Percentiles rank a stretch among this genome's conserved stretches.
Evolutionary conservation across 2,888 invertebrate species (phyloP).

Genomic region (Cheilosia soror): DNA sequence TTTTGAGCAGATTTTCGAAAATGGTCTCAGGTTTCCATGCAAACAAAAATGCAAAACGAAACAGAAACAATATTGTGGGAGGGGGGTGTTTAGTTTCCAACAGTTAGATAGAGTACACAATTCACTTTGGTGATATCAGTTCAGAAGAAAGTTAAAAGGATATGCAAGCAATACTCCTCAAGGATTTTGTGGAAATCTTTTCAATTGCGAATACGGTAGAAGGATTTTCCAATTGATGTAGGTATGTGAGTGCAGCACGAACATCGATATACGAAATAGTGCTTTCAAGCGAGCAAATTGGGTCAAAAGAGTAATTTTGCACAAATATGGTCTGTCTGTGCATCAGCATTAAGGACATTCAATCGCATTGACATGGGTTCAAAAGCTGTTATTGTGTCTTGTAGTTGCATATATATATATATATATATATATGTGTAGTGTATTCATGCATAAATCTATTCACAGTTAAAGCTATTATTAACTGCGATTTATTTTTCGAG

Average conservation of each 20-base stretch:
- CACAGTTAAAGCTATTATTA: too few species aligned
- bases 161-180: slow-evolving; percentile 43
- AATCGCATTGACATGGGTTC: slow-evolving; percentile 41
- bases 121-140: slow-evolving; percentile 6
- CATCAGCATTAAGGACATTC: slow-evolving; percentile 37
- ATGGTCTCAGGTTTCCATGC: slow-evolving; percentile 33
- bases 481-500: too few species aligned
- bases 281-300: slow-evolving; percentile 41
- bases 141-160: slow-evolving; percentile 39
- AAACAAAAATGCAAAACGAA: slow-evolving; percentile 37
- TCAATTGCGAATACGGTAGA: slow-evolving; percentile 52
- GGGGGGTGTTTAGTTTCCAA: neutral
- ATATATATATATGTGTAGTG: neutral
- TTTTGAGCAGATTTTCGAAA: slow-evolving; percentile 65
- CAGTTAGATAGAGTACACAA: neutral
- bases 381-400: neutral
- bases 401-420: too few species aligned
- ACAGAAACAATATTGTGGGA: slow-evolving; percentile 22
- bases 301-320: slow-evolving; percentile 62
- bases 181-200: slow-evolving; percentile 60
- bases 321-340: slow-evolving; percentile 42
- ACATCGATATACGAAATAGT: neutral
- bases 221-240: slow-evolving; percentile 55
- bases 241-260: slow-evolving; percentile 9
- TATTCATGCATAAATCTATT: neutral